Evolutionary conservation across 2,113 vertebrate genomes (phyloP).

Genomic region (Ictidomys tridecemlineatus): DNA sequence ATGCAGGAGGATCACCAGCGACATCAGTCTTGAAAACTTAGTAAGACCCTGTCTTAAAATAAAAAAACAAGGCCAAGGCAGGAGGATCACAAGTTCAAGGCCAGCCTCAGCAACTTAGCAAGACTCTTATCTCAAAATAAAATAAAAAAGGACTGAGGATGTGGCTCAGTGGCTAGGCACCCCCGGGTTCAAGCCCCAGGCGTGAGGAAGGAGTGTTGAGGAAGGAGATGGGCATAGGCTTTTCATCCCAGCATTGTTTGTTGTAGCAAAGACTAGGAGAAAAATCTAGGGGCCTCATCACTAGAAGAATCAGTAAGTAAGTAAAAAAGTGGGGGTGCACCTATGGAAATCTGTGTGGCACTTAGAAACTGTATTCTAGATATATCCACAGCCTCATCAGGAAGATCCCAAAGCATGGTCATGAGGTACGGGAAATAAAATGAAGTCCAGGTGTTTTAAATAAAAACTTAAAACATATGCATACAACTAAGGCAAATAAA

Average conservation of each 20-base stretch:
- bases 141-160: too few relatives aligned
- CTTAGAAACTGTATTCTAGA: background rate
- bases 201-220: background rate
- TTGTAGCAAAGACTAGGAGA: background rate
- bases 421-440: background rate
- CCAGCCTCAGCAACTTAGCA: too few relatives aligned
- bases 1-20: too few relatives aligned
- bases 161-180: too few relatives aligned
- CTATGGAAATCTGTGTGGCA: background rate
- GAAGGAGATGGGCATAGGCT: background rate
- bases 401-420: background rate
- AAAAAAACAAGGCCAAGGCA: too few relatives aligned
- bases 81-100: too few relatives aligned
- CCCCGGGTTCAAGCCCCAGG: too few relatives aligned
- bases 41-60: too few relatives aligned
- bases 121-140: too few relatives aligned
- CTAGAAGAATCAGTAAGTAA: background rate
- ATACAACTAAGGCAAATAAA: conserved; percentile 16
- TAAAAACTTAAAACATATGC: background rate
- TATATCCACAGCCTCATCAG: background rate
- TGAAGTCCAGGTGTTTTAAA: background rate
- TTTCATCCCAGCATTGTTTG: background rate
- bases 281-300: background rate
- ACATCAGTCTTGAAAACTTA: too few relatives aligned
- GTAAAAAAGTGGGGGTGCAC: background rate